Base-by-base conservation (phyloP, 2,113 vertebrate species). In the Tetrao urogallus region DNA sequence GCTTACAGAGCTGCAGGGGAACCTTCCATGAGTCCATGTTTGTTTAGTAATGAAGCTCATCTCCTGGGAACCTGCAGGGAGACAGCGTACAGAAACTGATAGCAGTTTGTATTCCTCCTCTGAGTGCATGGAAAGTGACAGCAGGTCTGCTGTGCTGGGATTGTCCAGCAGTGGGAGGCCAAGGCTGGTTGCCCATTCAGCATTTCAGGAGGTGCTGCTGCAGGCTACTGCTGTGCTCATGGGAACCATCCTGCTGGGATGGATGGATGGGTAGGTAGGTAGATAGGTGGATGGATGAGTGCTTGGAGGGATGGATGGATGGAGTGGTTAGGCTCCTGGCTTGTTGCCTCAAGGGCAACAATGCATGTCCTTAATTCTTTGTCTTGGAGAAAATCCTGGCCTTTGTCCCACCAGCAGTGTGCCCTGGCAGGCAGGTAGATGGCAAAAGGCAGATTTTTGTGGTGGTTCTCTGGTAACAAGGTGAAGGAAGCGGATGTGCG, bases 31-130 rank as follows among this genome's bases (percentile, higher is more conserved):
- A 72, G 88, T 93, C 90, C 56, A 38, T 34, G 42, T 89, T 87
- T 76, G 66, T 82, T 94, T 65, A 70, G 67, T 89, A 82, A 88
- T 63, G 66, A 79, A 72, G 73, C 82, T 94, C 56, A 32, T 76
- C 87, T 77, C 54, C 3, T 30, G 57, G 60, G 57, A 72, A 73
- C 36, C 89, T 66, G 40, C 20, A 22, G 70, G 74, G 64, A 90
- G 45, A 40, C 75, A 45, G 71, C 30, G 88, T 48, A 52, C 66
- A 48, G 63, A 89, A 91, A 28, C 12, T 2, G 3, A 64, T 64
- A 36, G 90, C 78, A 57, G 40, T 57, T 86, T 80, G 8, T 27
- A 56, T 77, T 81, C 34, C 36, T 80, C 16, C 52, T 70, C 52
- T 43, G 40, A 65, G 73, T 28, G 63, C 71, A 72, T 86, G 72